Evolutionary conservation across 2,797 vertebrate genomes (phyloP).

Genomic region (Rhinophrynus dorsalis): DNA sequence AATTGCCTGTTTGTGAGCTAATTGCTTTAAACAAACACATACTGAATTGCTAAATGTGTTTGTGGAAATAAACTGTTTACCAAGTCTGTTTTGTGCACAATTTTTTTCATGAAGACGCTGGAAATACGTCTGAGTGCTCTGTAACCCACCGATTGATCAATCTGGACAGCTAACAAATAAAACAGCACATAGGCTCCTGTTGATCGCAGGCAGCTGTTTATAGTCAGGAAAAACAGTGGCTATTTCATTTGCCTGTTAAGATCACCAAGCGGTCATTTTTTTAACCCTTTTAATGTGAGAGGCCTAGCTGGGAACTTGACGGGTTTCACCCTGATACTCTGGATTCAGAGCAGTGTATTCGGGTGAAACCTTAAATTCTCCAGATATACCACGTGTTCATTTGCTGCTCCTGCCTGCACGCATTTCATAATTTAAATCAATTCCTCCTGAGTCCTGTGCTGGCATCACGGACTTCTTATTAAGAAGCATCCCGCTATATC

Average conservation of each 20-base stretch:
- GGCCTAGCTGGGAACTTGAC: too few relatives aligned
- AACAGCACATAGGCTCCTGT: constrained; percentile 3
- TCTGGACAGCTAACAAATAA: constrained; percentile 29
- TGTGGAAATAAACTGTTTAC: constrained; percentile 26
- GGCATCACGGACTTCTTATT: too few relatives aligned
- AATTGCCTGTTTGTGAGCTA: background rate
- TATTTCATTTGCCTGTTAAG: background rate
- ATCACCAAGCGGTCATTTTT: too few relatives aligned
- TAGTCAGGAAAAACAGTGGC: background rate
- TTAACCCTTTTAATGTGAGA: too few relatives aligned
- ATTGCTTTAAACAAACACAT: background rate
- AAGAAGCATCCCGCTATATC: too few relatives aligned
- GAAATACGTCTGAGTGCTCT: background rate
- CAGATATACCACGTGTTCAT: too few relatives aligned
- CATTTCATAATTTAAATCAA: too few relatives aligned
- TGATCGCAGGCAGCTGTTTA: constrained; percentile 16
- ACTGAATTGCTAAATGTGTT: constrained; percentile 15
- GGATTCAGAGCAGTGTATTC: too few relatives aligned
- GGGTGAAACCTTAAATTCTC: too few relatives aligned
- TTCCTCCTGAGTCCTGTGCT: too few relatives aligned
- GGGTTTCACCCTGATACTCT: too few relatives aligned
- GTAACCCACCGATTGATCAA: background rate
- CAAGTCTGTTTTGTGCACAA: background rate
- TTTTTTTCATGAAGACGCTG: background rate
- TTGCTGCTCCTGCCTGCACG: too few relatives aligned